phyloP scores from a whole-genome alignment of 2,888 invertebrate genomes.

The Callimorpha dominula region DNA sequence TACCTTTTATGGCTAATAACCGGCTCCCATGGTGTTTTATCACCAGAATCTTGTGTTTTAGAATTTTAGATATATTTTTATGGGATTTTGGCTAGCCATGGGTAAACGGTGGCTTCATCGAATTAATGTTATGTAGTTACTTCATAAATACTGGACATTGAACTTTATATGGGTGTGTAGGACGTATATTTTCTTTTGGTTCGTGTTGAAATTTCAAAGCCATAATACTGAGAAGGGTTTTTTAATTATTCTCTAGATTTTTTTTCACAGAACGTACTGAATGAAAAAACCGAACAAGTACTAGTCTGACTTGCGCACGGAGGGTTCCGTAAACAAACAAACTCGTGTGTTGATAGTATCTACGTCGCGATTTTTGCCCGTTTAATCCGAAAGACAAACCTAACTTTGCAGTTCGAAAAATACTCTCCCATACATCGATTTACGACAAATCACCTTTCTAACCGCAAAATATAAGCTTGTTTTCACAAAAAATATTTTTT shows the following conservation, averaged over 20 bases:
- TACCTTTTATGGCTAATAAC: conserved; percentile 48
- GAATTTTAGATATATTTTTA: conserved; percentile 61
- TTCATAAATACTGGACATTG: background rate
- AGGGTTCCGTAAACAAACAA: no score
- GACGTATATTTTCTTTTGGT: conserved; percentile 9
- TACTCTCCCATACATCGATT: no score
- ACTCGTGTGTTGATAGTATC: no score
- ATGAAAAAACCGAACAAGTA: background rate
- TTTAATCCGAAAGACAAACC: no score
- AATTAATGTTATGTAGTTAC: conserved; percentile 40
- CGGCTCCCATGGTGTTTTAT: conserved; percentile 62
- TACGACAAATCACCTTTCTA: no score
- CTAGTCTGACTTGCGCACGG: no score
- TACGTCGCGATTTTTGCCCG: no score
- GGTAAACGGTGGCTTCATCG: conserved; percentile 59
- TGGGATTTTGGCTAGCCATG: conserved; percentile 49
- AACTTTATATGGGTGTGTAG: background rate
- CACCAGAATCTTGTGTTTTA: conserved; percentile 59
- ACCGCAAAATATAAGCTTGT: no score
- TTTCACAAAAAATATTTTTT: no score
- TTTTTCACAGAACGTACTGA: background rate
- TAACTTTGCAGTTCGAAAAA: no score
- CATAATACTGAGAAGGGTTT: conserved; percentile 13
- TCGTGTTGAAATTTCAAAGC: background rate
- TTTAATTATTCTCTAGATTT: conserved; percentile 10